Conservation (phyloP, 2,888 invertebrate genomes). For the Helobdella robusta region DNA sequence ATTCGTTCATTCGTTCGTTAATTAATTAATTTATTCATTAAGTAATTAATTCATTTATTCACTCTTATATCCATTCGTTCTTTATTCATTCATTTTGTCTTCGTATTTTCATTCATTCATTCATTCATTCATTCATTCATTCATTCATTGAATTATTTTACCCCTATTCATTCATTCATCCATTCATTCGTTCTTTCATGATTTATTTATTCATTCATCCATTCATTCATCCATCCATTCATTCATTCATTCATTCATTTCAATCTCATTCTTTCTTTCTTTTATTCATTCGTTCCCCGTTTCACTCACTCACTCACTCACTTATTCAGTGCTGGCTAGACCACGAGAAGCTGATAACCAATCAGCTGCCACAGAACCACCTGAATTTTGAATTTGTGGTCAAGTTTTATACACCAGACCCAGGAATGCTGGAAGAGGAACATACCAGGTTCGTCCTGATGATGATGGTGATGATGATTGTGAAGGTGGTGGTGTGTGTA, state of each 20-base stretch:
- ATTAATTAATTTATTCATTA: too few relatives aligned
- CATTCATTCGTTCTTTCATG: background rate
- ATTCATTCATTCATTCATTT: background rate
- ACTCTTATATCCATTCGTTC: too few relatives aligned
- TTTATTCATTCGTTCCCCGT: background rate
- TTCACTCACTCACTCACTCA: too few relatives aligned
- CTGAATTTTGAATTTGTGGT: conserved; percentile 67
- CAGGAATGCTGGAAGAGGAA: conserved; percentile 91
- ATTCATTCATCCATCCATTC: background rate
- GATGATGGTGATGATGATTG: too few relatives aligned
- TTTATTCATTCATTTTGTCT: background rate
- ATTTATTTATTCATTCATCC: conserved; percentile 2
- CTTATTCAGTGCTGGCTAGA: conserved; percentile 95
- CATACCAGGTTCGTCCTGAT: conserved; percentile 70
- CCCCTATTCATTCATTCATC: background rate
- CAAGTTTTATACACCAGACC: conserved; percentile 98
- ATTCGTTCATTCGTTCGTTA: too few relatives aligned
- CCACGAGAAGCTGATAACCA: conserved; percentile 85
- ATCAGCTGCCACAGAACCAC: conserved; percentile 64
- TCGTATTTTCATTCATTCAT: background rate
- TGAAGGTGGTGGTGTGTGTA: too few relatives aligned
- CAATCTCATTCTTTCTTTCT: background rate
- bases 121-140: background rate
- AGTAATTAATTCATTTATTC: too few relatives aligned
- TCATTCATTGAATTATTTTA: background rate